Conservation (phyloP, 2,113 vertebrate species). For the Hucho hucho region DNA sequence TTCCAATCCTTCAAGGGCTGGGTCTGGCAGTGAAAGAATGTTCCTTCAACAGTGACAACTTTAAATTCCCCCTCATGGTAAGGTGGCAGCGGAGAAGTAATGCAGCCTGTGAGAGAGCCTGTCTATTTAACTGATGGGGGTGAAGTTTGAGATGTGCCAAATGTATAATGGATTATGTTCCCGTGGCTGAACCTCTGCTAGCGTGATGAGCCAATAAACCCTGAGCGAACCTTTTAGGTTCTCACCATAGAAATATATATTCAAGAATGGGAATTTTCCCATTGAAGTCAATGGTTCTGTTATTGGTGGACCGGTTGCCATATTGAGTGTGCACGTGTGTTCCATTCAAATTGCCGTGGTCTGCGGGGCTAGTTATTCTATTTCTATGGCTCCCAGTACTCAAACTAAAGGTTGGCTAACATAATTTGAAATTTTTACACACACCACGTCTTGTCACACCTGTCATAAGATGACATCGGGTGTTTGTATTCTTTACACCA, state of each 20-base stretch:
- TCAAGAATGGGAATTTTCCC: too few species aligned
- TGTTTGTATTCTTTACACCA: too few species aligned
- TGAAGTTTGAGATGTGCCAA: background rate
- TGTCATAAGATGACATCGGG: too few species aligned
- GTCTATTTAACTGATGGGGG: background rate
- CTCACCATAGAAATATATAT: too few species aligned
- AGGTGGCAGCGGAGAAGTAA: conserved; percentile 41
- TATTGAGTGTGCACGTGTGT: too few species aligned
- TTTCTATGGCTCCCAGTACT: background rate
- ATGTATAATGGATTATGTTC: background rate
- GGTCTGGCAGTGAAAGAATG: conserved; percentile 93
- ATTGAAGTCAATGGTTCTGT: too few species aligned
- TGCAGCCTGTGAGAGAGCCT: conserved; percentile 6
- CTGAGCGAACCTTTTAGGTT: too few species aligned
- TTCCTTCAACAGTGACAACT: conserved; percentile 97
- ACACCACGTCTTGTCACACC: too few species aligned
- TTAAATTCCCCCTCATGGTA: conserved; percentile 98
- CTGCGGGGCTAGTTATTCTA: background rate
- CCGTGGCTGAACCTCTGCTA: background rate
- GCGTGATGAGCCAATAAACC: background rate
- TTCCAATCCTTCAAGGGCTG: conserved; percentile 93
- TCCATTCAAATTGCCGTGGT: background rate
- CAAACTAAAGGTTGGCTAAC: background rate
- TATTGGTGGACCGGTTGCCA: too few species aligned
- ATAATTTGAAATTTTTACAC: background rate